These are phyloP conservation scores for Whitmania pigra DNA, from an alignment of 1,140 invertebrate genomes.

Conservation along the genomic window DNA sequence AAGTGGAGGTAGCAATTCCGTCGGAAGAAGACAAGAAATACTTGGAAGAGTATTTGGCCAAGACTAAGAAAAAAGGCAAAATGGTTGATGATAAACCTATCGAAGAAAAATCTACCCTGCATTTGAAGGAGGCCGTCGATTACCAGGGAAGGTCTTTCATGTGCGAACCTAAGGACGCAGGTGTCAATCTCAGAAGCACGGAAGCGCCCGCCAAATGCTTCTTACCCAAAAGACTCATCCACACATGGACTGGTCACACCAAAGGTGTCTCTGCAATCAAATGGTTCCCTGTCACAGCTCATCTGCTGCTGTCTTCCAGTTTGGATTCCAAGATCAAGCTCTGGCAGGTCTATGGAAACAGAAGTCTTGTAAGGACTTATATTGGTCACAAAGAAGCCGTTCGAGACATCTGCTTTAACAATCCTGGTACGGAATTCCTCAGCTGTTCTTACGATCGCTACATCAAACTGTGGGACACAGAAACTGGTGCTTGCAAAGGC, in stretches of 20 bases:
- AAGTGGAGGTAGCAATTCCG: slow-evolving; percentile 72
- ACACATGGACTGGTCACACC: slow-evolving; percentile 90
- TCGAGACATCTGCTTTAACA: slow-evolving; percentile 89
- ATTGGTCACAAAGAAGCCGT: slow-evolving; percentile 93
- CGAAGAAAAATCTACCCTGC: slow-evolving; percentile 76
- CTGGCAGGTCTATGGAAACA: slow-evolving; percentile 95
- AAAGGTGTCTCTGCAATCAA: slow-evolving; percentile 91
- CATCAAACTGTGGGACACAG: slow-evolving; percentile 98
- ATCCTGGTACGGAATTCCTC: slow-evolving; percentile 77
- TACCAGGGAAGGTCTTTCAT: slow-evolving; percentile 93
- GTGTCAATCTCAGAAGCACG: slow-evolving; percentile 82
- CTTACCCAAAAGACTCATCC: slow-evolving; percentile 87
- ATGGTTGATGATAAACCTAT: slow-evolving; percentile 70
- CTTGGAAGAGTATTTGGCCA: slow-evolving; percentile 84
- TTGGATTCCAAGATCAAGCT: slow-evolving; percentile 96
- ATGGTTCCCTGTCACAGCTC: slow-evolving; percentile 87
- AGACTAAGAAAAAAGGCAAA: slow-evolving; percentile 48
- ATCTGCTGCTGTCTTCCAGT: slow-evolving; percentile 82
- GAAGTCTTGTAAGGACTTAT: slow-evolving; percentile 87
- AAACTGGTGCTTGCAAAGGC: slow-evolving; percentile 77
- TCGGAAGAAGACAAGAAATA: slow-evolving; percentile 80
- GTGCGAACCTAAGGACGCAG: slow-evolving; percentile 84
- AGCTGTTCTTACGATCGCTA: slow-evolving; percentile 71
- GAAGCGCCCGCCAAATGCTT: slow-evolving; percentile 88
- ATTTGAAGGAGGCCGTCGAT: slow-evolving; percentile 85